These are phyloP conservation scores for Solenopsis fugax DNA, from an alignment of 1,140 invertebrate genomes.

Conservation along the genomic window DNA sequence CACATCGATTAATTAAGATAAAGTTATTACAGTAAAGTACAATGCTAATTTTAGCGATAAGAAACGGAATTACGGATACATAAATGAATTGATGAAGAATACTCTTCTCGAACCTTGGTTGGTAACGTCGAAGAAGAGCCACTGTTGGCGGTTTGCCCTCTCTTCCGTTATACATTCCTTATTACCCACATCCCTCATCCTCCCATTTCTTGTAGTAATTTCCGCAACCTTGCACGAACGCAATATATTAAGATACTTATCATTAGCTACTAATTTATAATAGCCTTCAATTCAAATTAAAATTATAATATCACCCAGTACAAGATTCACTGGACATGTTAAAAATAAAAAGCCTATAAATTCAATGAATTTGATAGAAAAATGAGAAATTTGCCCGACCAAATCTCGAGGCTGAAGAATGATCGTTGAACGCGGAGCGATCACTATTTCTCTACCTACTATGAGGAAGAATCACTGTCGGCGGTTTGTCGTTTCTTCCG, in stretches of 20 bases:
- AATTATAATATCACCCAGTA: slow-evolving; percentile 35
- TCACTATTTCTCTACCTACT: slow-evolving; percentile 61
- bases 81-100: slow-evolving; percentile 36
- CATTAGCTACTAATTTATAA: slow-evolving; percentile 69
- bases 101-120: slow-evolving; percentile 19
- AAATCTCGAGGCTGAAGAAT: neutral
- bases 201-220: slow-evolving; percentile 73
- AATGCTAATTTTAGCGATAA: slow-evolving; percentile 29
- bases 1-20: slow-evolving; percentile 18
- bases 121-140: slow-evolving; percentile 51
- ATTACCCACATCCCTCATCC: slow-evolving; percentile 64
- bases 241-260: slow-evolving; percentile 71
- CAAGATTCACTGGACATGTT: neutral
- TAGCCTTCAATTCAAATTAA: slow-evolving; percentile 52
- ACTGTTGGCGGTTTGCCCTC: slow-evolving; percentile 53
- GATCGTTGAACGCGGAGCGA: slow-evolving; percentile 30
- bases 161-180: slow-evolving; percentile 71
- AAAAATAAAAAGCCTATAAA: neutral
- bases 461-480: slow-evolving; percentile 73
- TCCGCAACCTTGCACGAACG: slow-evolving; percentile 69
- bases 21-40: neutral
- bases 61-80: neutral
- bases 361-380: neutral
- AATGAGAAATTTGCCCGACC: neutral
- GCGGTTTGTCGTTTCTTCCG: slow-evolving; percentile 75